phyloP scores from a whole-genome alignment of 2,113 vertebrate genomes.

The Silurus glanis region DNA sequence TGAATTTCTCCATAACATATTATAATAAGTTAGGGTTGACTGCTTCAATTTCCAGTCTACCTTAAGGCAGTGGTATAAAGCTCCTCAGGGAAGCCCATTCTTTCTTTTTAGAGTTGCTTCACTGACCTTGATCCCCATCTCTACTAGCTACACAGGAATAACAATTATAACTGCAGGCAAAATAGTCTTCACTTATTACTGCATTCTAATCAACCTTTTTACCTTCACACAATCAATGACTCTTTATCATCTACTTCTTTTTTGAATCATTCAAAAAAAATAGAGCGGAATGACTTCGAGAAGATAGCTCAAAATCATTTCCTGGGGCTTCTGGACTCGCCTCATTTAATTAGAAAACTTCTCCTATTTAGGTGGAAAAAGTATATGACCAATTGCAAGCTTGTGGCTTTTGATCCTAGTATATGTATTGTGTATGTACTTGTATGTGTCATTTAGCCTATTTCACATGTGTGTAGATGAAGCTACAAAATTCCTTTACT shows the following conservation, averaged over 20 bases:
- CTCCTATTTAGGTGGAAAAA: neutral
- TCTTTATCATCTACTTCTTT: neutral
- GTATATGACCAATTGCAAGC: neutral
- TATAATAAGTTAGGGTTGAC: slow-evolving; percentile 45
- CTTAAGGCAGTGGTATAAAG: slow-evolving; percentile 56
- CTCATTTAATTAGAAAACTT: neutral
- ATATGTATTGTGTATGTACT: neutral
- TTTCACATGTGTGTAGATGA: neutral
- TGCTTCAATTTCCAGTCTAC: slow-evolving; percentile 43
- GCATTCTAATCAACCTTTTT: slow-evolving; percentile 38
- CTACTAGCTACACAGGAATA: slow-evolving; percentile 51
- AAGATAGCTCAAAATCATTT: neutral
- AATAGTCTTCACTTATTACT: slow-evolving; percentile 13
- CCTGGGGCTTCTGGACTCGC: slow-evolving; percentile 3
- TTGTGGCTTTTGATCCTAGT: neutral
- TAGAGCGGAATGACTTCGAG: neutral
- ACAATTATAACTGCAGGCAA: slow-evolving; percentile 41
- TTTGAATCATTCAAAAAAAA: neutral
- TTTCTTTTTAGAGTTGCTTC: slow-evolving; percentile 38
- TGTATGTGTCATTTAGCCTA: neutral
- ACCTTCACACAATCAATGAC: slow-evolving; percentile 36
- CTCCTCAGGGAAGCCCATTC: slow-evolving; percentile 47
- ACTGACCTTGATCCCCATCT: slow-evolving; percentile 57
- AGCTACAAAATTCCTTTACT: too few species aligned
- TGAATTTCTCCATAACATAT: slow-evolving; percentile 47